Conservation (phyloP, 2,888 invertebrate species). For the Caenorhabditis zanzibari region DNA sequence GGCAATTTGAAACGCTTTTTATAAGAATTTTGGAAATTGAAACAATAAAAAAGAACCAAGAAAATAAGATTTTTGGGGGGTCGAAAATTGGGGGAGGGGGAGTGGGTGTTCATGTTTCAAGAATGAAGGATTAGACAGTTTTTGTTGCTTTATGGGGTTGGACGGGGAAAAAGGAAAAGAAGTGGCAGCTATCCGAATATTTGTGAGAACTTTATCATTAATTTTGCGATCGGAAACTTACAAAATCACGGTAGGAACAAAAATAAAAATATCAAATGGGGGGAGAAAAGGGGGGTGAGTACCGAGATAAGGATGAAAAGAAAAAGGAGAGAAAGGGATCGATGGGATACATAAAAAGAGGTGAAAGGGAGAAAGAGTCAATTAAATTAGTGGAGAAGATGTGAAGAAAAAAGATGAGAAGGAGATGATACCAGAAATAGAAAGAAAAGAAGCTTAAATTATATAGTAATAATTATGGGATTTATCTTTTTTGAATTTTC, state of each 20-base stretch:
- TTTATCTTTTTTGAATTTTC: slow-evolving; percentile 2
- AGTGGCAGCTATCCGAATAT: slow-evolving; percentile 67
- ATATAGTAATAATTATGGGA: slow-evolving; percentile 53
- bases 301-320: slow-evolving; percentile 52
- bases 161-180: slow-evolving; percentile 51
- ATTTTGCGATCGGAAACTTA: slow-evolving; percentile 62
- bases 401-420: slow-evolving; percentile 38
- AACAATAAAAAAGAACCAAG: slow-evolving; percentile 58
- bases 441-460: slow-evolving; percentile 60
- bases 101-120: slow-evolving; percentile 53
- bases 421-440: slow-evolving; percentile 61
- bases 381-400: slow-evolving; percentile 50
- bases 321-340: slow-evolving; percentile 45
- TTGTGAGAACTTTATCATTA: slow-evolving; percentile 58
- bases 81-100: background rate
- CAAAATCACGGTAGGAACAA: slow-evolving; percentile 58
- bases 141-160: background rate
- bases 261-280: slow-evolving; percentile 18
- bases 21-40: slow-evolving; percentile 56
- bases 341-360: slow-evolving; percentile 50
- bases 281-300: slow-evolving; percentile 15
- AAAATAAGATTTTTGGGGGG: slow-evolving; percentile 31
- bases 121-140: slow-evolving; percentile 34
- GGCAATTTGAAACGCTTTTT: slow-evolving; percentile 44
- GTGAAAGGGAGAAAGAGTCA: slow-evolving; percentile 31